phyloP scores from a whole-genome alignment of 2,113 vertebrate genomes.

The Dicerorhinus sumatrensis region DNA sequence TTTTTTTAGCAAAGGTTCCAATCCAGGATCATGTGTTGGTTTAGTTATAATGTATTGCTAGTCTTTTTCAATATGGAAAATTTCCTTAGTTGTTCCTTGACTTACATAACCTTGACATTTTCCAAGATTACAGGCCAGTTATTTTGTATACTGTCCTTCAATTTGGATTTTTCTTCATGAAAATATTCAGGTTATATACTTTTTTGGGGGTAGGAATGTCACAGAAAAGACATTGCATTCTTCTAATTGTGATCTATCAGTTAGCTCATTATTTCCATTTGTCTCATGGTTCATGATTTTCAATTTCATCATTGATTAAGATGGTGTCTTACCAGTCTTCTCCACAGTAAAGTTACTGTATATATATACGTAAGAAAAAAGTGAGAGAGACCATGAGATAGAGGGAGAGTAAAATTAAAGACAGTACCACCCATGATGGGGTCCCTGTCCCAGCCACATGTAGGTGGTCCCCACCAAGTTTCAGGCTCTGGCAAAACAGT shows the following conservation, averaged over 20 bases:
- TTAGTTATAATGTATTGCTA: background rate
- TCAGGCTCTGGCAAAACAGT: background rate
- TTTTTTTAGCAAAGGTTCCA: background rate
- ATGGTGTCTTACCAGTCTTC: background rate
- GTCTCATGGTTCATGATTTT: background rate
- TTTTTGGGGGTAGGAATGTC: background rate
- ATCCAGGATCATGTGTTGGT: background rate
- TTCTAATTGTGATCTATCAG: background rate
- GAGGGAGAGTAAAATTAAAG: background rate
- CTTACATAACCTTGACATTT: background rate
- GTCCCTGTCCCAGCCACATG: background rate
- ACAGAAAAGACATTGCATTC: background rate
- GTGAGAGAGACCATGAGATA: background rate
- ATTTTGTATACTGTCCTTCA: background rate
- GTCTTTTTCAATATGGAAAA: background rate
- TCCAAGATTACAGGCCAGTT: background rate
- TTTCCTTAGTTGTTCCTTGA: background rate
- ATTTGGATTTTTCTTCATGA: background rate
- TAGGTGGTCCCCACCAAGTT: background rate
- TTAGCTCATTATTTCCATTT: background rate
- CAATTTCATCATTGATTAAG: background rate
- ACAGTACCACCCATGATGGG: background rate
- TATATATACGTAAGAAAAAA: background rate
- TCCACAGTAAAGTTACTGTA: background rate
- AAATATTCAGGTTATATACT: background rate